A percentile compares a stretch with the other conserved stretches of the same genome.
phyloP scores from a whole-genome alignment of 2,113 vertebrate species.

The Pholis gunnellus region DNA sequence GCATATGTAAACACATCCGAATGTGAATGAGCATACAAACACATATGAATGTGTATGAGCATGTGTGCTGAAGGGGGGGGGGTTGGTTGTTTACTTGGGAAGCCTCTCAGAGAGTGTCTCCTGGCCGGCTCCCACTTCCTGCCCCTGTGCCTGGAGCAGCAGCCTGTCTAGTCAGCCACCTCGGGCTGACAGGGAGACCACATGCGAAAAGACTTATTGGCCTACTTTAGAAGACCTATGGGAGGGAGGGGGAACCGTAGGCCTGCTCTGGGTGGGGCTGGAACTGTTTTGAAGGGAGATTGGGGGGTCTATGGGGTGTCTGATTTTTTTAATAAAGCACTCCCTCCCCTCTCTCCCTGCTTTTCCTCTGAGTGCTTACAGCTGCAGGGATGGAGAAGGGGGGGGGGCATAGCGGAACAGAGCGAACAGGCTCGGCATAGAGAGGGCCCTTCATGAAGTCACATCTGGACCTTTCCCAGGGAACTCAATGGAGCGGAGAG shows the following conservation, averaged over 20 bases:
- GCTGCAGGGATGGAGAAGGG: slow-evolving; percentile 64
- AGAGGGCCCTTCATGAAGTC: slow-evolving; percentile 81
- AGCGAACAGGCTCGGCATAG: slow-evolving; percentile 71
- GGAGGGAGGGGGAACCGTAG: slow-evolving; percentile 38
- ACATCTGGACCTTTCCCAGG: slow-evolving; percentile 82
- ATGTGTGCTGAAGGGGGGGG: slow-evolving; percentile 56
- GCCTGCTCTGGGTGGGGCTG: slow-evolving; percentile 65
- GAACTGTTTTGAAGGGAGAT: slow-evolving; percentile 59
- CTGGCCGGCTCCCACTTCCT: slow-evolving; percentile 78
- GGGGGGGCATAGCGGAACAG: slow-evolving; percentile 59
- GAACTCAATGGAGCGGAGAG: slow-evolving; percentile 72
- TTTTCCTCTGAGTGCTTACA: slow-evolving; percentile 80
- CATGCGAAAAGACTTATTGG: slow-evolving; percentile 82
- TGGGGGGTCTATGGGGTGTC: slow-evolving; percentile 56
- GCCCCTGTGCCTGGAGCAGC: slow-evolving; percentile 69
- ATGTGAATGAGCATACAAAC: slow-evolving; percentile 61
- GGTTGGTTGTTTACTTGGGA: slow-evolving; percentile 79
- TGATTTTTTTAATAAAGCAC: slow-evolving; percentile 73
- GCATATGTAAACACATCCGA: slow-evolving; percentile 66
- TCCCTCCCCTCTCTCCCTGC: slow-evolving; percentile 50
- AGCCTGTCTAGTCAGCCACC: slow-evolving; percentile 79
- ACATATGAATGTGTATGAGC: slow-evolving; percentile 70
- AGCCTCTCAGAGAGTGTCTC: slow-evolving; percentile 74
- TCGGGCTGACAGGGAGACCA: slow-evolving; percentile 70
- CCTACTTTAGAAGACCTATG: slow-evolving; percentile 72